Evolutionary conservation across 1,140 invertebrate species (phyloP).

Genomic region (Ceratina calcarata): DNA sequence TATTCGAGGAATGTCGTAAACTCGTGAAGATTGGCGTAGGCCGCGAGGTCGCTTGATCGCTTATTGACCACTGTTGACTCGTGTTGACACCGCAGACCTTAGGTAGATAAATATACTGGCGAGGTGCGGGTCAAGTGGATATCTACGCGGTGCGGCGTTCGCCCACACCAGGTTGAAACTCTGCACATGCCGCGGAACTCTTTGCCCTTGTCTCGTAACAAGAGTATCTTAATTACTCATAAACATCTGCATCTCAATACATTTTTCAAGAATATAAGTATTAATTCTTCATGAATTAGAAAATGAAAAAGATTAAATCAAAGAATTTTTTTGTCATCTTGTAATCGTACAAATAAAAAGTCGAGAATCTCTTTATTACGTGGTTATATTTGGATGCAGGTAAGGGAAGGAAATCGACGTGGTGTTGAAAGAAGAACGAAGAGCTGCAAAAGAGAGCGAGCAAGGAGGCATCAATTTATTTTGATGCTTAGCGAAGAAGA

Average conservation of each 20-base stretch:
- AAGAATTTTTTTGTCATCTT: too few species aligned
- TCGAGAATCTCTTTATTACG: not conserved
- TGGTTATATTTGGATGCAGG: too few species aligned
- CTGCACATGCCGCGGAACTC: constrained; percentile 25
- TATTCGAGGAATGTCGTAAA: constrained; percentile 54
- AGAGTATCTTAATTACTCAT: not conserved
- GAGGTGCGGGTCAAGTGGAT: constrained; percentile 77
- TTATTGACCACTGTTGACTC: constrained; percentile 81
- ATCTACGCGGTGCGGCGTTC: constrained; percentile 71
- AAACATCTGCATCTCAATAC: too few species aligned
- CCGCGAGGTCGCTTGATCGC: constrained; percentile 77
- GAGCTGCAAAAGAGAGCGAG: constrained; percentile 22
- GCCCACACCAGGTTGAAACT: constrained; percentile 73
- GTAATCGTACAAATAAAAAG: not conserved
- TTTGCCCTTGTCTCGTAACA: constrained; percentile 8
- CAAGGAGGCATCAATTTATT: constrained; percentile 71
- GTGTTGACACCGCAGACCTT: constrained; percentile 80
- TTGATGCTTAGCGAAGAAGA: constrained; percentile 71
- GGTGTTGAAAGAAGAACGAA: not conserved
- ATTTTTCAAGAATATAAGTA: too few species aligned
- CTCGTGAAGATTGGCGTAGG: constrained; percentile 73
- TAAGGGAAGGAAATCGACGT: not conserved
- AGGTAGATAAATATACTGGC: constrained; percentile 78
- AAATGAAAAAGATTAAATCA: too few species aligned
- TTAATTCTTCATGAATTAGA: too few species aligned